These are phyloP conservation scores for Pyrrhia umbra DNA, from an alignment of 2,888 invertebrate genomes.

Conservation along the genomic window DNA sequence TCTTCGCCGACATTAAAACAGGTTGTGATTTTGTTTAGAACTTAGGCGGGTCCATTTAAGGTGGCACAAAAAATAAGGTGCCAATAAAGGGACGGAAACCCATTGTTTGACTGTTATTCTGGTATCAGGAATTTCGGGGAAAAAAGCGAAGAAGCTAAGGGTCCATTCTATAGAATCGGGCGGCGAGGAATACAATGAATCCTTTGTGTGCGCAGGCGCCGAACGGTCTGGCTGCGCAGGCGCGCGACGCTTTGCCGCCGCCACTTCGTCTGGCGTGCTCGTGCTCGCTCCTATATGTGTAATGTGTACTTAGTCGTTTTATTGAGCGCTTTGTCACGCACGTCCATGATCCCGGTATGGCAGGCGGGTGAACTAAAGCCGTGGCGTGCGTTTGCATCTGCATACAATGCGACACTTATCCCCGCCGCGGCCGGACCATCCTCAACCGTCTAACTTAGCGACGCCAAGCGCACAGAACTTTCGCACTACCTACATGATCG, in stretches of 20 bases:
- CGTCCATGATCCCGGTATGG: conserved; percentile 59
- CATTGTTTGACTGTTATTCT: conserved; percentile 89
- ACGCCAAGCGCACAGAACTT: conserved; percentile 16
- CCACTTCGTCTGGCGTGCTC: conserved; percentile 76
- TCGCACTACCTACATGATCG: conserved; percentile 6
- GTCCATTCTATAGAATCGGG: conserved; percentile 82
- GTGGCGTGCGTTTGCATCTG: conserved; percentile 68
- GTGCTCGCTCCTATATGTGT: conserved; percentile 41
- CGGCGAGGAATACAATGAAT: conserved; percentile 85
- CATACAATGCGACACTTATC: conserved; percentile 71
- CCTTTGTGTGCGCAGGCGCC: conserved; percentile 89
- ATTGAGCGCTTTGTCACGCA: conserved; percentile 61
- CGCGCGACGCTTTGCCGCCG: conserved; percentile 59
- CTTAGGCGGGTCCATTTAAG: conserved; percentile 84
- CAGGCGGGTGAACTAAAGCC: conserved; percentile 53
- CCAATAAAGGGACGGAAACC: conserved; percentile 90
- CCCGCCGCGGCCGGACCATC: conserved; percentile 30
- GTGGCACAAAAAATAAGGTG: conserved; percentile 88
- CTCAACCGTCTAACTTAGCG: conserved; percentile 6
- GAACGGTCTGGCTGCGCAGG: conserved; percentile 82
- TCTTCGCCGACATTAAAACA: conserved; percentile 78
- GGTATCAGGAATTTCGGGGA: conserved; percentile 85
- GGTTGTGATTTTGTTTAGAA: conserved; percentile 86
- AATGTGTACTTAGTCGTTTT: conserved; percentile 34
- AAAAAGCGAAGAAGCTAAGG: conserved; percentile 81